These are phyloP conservation scores for Aethes cnicana DNA, from an alignment of 2,888 invertebrate genomes.

Conservation along the genomic window DNA sequence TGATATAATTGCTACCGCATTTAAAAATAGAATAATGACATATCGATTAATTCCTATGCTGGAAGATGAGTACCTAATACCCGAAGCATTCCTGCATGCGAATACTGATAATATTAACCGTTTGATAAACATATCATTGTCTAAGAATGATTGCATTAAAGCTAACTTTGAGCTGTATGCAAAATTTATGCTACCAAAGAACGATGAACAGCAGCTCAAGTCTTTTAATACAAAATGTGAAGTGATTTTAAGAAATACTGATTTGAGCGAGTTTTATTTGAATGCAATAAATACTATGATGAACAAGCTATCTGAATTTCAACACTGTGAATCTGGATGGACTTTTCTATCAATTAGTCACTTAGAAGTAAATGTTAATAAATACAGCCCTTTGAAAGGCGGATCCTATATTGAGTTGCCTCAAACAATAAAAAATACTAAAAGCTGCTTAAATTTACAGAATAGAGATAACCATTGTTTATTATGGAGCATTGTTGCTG, in stretches of 20 bases:
- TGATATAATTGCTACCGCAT: conserved; percentile 30
- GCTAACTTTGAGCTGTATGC: conserved; percentile 30
- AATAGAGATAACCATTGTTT: neutral
- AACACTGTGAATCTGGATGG: conserved; percentile 6
- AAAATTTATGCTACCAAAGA: conserved; percentile 6
- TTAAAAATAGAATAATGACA: conserved; percentile 33
- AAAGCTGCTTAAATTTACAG: neutral
- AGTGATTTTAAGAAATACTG: neutral
- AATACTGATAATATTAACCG: conserved; percentile 2
- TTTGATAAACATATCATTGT: conserved; percentile 13
- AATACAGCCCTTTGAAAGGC: neutral
- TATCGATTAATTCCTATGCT: conserved; percentile 25
- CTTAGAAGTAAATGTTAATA: neutral
- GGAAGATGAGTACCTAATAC: neutral
- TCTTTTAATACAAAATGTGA: conserved; percentile 29
- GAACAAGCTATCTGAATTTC: neutral
- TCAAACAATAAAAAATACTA: neutral
- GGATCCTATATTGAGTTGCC: neutral
- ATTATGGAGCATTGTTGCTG: neutral
- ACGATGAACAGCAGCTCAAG: conserved; percentile 23
- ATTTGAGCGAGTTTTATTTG: neutral
- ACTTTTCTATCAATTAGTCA: neutral
- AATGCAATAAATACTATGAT: neutral
- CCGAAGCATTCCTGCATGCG: neutral
- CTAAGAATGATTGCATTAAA: conserved; percentile 23